phyloP scores from a whole-genome alignment of 2,888 invertebrate genomes.

The Agrotis puta region DNA sequence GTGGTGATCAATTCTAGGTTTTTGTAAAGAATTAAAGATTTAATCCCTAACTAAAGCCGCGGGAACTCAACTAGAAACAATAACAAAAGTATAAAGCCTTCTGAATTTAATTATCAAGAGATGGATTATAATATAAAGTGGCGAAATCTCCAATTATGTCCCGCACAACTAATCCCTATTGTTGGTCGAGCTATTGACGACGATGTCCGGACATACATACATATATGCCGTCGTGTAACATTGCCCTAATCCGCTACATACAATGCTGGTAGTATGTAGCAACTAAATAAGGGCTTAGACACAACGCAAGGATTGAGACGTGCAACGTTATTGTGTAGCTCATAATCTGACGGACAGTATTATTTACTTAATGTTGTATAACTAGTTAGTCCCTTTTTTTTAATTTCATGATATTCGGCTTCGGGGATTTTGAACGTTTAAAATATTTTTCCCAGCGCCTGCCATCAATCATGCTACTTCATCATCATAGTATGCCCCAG shows the following conservation, averaged over 20 bases:
- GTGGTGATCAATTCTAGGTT: not conserved
- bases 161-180: constrained; percentile 32
- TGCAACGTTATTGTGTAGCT: not conserved
- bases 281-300: not conserved
- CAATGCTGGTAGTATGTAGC: constrained; percentile 21
- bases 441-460: no score
- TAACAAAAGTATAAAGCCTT: constrained; percentile 22
- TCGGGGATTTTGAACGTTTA: no score
- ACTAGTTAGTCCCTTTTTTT: no score
- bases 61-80: constrained; percentile 18
- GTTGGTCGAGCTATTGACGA: constrained; percentile 33
- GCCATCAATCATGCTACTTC: no score
- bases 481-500: no score
- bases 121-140: constrained; percentile 27
- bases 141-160: constrained; percentile 1
- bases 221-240: constrained; percentile 4
- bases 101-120: constrained; percentile 40
- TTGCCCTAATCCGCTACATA: constrained; percentile 18
- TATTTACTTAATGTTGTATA: no score
- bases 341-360: not conserved
- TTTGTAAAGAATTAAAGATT: not conserved
- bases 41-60: not conserved
- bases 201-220: constrained; percentile 24
- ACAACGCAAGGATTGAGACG: constrained; percentile 2
- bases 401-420: no score